A percentile compares a stretch with the other conserved stretches of the same genome.
Evolutionary conservation across 2,113 vertebrate species (phyloP).

Genomic region (Gorilla gorilla): DNA sequence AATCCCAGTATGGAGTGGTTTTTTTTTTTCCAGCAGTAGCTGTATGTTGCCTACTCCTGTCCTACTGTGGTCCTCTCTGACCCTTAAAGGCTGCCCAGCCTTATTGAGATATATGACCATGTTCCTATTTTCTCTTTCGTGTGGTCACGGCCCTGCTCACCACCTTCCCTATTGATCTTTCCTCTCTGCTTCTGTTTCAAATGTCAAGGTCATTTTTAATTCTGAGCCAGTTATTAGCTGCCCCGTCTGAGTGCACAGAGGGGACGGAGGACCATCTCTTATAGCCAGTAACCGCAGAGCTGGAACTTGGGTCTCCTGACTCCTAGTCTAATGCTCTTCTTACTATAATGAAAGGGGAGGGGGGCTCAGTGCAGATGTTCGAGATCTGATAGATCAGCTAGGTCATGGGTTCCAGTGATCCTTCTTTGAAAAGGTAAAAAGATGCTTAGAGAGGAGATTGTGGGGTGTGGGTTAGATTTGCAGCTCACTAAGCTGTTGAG

Average conservation of each 20-base stretch:
- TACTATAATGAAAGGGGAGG: not conserved
- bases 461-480: not conserved
- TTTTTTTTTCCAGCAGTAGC: not conserved
- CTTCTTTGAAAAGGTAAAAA: not conserved
- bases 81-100: not conserved
- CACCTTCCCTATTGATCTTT: constrained; percentile 60
- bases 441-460: not conserved
- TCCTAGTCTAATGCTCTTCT: not conserved
- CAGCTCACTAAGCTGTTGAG: not conserved
- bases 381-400: not conserved
- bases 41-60: not conserved
- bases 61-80: not conserved
- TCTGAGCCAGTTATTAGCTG: constrained; percentile 20
- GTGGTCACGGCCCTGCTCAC: not conserved
- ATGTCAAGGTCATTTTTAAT: constrained; percentile 73
- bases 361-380: not conserved
- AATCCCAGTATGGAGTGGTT: not conserved
- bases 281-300: not conserved
- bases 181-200: constrained; percentile 63
- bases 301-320: not conserved
- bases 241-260: not conserved
- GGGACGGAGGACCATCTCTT: not conserved
- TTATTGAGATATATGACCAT: not conserved
- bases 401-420: not conserved
- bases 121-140: constrained; percentile 34